These are phyloP conservation scores for Caenorhabditis zanzibari DNA, from an alignment of 2,888 invertebrate species.

Conservation along the genomic window DNA sequence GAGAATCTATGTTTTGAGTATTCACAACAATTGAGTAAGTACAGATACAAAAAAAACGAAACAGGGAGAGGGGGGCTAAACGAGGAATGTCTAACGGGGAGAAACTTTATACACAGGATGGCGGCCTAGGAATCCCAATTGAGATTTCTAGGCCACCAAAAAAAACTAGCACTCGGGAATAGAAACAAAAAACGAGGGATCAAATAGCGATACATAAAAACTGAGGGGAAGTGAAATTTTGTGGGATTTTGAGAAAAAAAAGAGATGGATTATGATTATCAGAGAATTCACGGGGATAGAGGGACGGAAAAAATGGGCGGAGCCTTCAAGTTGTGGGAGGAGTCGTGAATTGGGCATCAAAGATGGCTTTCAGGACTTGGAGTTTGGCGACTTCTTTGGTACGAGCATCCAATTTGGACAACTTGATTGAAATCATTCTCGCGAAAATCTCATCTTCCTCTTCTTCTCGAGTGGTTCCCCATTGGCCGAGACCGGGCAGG, in stretches of 20 bases:
- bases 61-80: conserved; percentile 27
- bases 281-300: background rate
- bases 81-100: conserved; percentile 55
- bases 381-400: conserved; percentile 66
- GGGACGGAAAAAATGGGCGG: background rate
- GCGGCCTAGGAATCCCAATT: background rate
- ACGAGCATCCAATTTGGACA: conserved; percentile 60
- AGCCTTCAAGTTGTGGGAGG: conserved; percentile 15
- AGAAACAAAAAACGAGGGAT: conserved; percentile 26
- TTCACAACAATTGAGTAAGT: conserved; percentile 25
- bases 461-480: conserved; percentile 62
- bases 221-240: conserved; percentile 36
- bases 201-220: conserved; percentile 32
- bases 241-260: background rate
- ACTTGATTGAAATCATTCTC: conserved; percentile 61
- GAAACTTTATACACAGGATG: background rate
- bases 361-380: conserved; percentile 63
- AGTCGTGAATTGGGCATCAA: conserved; percentile 60
- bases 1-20: conserved; percentile 7
- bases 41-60: background rate
- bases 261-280: conserved; percentile 49
- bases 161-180: conserved; percentile 49
- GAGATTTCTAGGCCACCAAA: background rate
- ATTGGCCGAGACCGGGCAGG: conserved; percentile 37
- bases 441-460: conserved; percentile 73